These are phyloP conservation scores for Crotalus tigris DNA, from an alignment of 2,113 vertebrate genomes.

Conservation along the genomic window DNA sequence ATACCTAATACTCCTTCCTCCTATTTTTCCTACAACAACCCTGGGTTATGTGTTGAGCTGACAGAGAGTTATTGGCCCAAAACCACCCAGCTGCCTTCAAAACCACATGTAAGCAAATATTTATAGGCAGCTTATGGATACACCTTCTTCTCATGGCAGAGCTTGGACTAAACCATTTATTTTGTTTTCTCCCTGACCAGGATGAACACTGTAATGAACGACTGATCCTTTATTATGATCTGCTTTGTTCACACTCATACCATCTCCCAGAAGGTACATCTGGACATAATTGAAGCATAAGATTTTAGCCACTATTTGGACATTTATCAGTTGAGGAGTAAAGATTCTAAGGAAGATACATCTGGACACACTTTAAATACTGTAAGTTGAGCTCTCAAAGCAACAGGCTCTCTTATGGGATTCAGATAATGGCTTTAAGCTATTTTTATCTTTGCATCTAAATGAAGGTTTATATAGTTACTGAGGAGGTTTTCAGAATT, in stretches of 20 bases:
- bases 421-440: not conserved
- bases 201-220: not conserved
- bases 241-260: not conserved
- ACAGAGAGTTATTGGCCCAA: not conserved
- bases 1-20: too few relatives aligned
- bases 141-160: not conserved
- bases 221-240: not conserved
- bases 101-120: not conserved
- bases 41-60: too few relatives aligned
- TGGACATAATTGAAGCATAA: not conserved
- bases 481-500: not conserved
- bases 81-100: not conserved
- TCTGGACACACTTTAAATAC: not conserved
- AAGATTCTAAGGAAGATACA: not conserved
- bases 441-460: constrained; percentile 8
- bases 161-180: not conserved
- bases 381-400: not conserved
- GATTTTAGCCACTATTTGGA: not conserved
- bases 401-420: not conserved
- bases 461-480: constrained; percentile 6
- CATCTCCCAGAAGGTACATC: not conserved
- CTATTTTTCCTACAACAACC: too few relatives aligned
- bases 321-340: not conserved
- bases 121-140: not conserved
- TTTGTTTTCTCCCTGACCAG: not conserved